phyloP scores from a whole-genome alignment of 2,888 invertebrate species.

The Drepana falcataria region DNA sequence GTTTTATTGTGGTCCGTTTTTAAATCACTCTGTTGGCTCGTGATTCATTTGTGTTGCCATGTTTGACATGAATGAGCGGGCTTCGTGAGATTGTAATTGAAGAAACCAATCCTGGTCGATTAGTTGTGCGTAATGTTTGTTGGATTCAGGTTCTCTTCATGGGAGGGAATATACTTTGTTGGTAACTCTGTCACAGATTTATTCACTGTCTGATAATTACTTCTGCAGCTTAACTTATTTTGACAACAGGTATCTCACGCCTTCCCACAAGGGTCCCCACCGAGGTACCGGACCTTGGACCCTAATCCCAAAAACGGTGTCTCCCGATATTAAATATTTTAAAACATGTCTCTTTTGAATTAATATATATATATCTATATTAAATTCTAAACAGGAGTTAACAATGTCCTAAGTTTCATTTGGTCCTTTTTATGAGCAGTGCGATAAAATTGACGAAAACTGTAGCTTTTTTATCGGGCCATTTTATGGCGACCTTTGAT shows the following conservation, averaged over 20 bases:
- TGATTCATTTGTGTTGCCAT: constrained; percentile 30
- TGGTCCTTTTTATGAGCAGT: constrained; percentile 38
- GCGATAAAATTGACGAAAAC: constrained; percentile 53
- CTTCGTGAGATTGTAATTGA: constrained; percentile 25
- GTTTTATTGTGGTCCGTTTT: constrained; percentile 42
- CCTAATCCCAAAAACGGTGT: too few relatives aligned
- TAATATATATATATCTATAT: too few relatives aligned
- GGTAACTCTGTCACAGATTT: too few relatives aligned
- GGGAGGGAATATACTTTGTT: too few relatives aligned
- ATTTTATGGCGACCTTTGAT: constrained; percentile 24
- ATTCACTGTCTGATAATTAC: too few relatives aligned
- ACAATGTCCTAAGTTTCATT: constrained; percentile 56
- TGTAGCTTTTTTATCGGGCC: constrained; percentile 38
- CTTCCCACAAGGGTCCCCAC: too few relatives aligned
- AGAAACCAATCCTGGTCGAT: background rate
- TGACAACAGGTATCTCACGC: too few relatives aligned
- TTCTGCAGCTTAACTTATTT: too few relatives aligned
- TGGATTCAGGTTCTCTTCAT: background rate
- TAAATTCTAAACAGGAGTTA: constrained; percentile 41
- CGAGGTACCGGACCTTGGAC: too few relatives aligned
- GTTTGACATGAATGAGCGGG: constrained; percentile 27
- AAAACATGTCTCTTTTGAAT: too few relatives aligned
- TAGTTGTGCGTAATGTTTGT: background rate
- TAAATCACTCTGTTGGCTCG: constrained; percentile 29
- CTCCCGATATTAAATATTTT: too few relatives aligned